These are phyloP conservation scores for Hippopotamus amphibius DNA, from an alignment of 2,113 vertebrate genomes.

Conservation along the genomic window DNA sequence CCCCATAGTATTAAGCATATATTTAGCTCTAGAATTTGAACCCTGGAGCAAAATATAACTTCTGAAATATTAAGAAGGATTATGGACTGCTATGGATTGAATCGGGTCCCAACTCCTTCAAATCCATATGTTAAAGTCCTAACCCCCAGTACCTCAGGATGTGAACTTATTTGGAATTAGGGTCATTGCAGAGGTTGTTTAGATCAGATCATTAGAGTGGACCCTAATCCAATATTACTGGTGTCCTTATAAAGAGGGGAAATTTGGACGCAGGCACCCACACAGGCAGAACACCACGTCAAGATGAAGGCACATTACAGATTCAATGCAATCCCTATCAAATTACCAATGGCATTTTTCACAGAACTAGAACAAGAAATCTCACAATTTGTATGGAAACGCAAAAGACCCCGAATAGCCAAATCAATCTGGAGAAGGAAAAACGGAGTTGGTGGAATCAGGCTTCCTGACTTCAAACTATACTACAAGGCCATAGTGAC, in stretches of 20 bases:
- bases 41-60: not conserved
- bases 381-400: too few species aligned
- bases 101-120: not conserved
- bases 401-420: too few species aligned
- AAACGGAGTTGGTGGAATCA: too few species aligned
- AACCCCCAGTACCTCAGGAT: not conserved
- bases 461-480: too few species aligned
- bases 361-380: too few species aligned
- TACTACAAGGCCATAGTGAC: too few species aligned
- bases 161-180: slow-evolving; percentile 6
- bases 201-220: not conserved
- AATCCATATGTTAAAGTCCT: not conserved
- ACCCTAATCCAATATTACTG: not conserved
- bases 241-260: slow-evolving; percentile 9
- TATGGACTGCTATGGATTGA: not conserved
- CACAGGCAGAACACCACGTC: not conserved
- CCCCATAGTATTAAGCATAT: not conserved
- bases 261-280: not conserved
- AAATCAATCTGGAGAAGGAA: too few species aligned
- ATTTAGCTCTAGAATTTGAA: slow-evolving; percentile 2
- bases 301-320: not conserved
- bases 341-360: too few species aligned
- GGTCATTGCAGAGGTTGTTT: not conserved
- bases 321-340: too few species aligned
- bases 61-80: slow-evolving; percentile 11